A percentile compares a stretch with the other conserved stretches of the same genome.
Evolutionary conservation across 2,888 invertebrate genomes (phyloP).

Genomic region (Cancer borealis): DNA sequence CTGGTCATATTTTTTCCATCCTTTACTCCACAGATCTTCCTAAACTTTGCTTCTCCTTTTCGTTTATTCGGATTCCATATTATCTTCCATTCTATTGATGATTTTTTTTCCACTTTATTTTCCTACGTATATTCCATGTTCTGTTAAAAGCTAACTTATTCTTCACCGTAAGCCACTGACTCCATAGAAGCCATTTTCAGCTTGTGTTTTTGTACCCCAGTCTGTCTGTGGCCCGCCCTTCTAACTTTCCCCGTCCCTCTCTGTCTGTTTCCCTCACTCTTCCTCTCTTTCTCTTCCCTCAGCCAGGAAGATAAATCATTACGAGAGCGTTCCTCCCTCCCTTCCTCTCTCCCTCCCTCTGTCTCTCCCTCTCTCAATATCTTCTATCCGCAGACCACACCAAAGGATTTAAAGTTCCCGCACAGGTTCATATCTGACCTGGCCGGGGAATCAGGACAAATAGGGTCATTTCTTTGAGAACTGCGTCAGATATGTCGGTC

Average conservation of each 20-base stretch:
- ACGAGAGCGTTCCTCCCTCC: slow-evolving; percentile 17
- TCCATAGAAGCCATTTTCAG: neutral
- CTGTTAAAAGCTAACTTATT: neutral
- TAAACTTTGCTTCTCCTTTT: too few relatives aligned
- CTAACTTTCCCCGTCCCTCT: neutral
- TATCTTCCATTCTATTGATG: too few relatives aligned
- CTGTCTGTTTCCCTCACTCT: slow-evolving; percentile 39
- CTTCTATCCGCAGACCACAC: slow-evolving; percentile 54
- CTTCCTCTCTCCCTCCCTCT: neutral
- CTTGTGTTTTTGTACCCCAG: neutral
- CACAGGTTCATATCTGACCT: slow-evolving; percentile 60
- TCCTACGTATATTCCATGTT: too few relatives aligned
- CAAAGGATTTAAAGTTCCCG: slow-evolving; percentile 61
- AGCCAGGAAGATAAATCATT: slow-evolving; percentile 34
- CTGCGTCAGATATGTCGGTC: slow-evolving; percentile 55
- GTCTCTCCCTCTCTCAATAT: slow-evolving; percentile 18
- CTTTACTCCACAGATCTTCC: too few relatives aligned
- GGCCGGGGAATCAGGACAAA: slow-evolving; percentile 52
- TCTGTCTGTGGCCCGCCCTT: neutral
- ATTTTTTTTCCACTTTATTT: too few relatives aligned
- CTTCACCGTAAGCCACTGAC: neutral
- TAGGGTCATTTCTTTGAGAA: slow-evolving; percentile 58
- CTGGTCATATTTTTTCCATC: too few relatives aligned
- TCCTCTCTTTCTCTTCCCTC: neutral
- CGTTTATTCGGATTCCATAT: too few relatives aligned